A percentile compares a stretch with the other conserved stretches of the same genome.
Evolutionary conservation across 2,113 vertebrate genomes (phyloP).

Genomic region (Dinomys branickii): DNA sequence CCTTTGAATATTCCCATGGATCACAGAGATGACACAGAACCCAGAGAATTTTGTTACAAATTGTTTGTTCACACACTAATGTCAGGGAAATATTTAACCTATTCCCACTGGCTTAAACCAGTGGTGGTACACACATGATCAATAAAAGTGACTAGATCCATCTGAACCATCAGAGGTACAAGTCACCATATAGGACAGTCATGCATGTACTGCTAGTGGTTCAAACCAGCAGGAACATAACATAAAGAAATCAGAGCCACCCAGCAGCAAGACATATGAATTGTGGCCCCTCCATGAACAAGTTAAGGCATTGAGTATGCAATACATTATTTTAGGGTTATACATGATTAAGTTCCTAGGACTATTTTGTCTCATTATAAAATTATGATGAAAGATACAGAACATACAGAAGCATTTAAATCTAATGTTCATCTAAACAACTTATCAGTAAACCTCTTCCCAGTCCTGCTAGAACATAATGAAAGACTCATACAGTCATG

Average conservation of each 20-base stretch:
- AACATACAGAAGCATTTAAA: slow-evolving; percentile 13
- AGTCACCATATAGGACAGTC: background rate
- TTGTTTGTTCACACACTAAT: background rate
- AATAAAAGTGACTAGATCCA: too few species aligned
- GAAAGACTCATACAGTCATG: background rate
- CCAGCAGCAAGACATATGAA: background rate
- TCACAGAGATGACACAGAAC: background rate
- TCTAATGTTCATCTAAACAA: slow-evolving; percentile 8
- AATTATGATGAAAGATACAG: background rate
- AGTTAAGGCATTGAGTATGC: background rate
- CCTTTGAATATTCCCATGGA: background rate
- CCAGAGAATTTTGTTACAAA: background rate
- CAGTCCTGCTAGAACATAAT: background rate
- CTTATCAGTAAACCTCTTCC: background rate
- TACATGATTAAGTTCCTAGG: background rate
- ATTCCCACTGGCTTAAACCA: background rate
- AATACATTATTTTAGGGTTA: slow-evolving; percentile 12
- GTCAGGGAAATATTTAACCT: slow-evolving; percentile 15
- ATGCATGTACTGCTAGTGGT: background rate
- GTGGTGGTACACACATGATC: background rate
- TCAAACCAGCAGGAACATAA: background rate
- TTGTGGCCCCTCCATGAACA: background rate
- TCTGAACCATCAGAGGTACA: background rate
- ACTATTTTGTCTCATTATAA: background rate
- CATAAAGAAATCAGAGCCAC: background rate